Conservation (phyloP, 2,113 vertebrate genomes). For the Clarias macrocephalus region DNA sequence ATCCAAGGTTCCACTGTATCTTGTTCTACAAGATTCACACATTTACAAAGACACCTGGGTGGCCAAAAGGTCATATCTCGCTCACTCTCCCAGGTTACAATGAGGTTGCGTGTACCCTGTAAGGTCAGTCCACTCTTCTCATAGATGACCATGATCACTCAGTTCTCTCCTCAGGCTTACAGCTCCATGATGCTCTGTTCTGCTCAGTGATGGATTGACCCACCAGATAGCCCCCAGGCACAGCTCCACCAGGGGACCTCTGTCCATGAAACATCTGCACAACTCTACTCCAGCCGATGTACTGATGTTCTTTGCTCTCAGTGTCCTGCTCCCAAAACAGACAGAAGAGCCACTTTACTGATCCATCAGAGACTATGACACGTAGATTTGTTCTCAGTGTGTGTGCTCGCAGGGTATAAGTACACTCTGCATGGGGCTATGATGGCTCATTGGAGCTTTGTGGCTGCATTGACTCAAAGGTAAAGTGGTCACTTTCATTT, state of each 20-base stretch:
- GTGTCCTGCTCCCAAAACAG: slow-evolving; percentile 5
- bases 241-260: slow-evolving; percentile 40
- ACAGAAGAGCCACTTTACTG: slow-evolving; percentile 27
- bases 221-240: slow-evolving; percentile 43
- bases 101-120: slow-evolving; percentile 20
- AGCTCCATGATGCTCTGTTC: slow-evolving; percentile 27
- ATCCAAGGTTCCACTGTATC: no score
- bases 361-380: slow-evolving; percentile 37
- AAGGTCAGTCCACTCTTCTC: slow-evolving; percentile 45
- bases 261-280: slow-evolving; percentile 31
- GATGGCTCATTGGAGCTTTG: slow-evolving; percentile 20
- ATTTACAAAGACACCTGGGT: slow-evolving; percentile 29
- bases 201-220: slow-evolving; percentile 70
- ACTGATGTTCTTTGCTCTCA: slow-evolving; percentile 11
- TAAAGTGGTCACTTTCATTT: slow-evolving; percentile 36
- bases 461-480: slow-evolving; percentile 14
- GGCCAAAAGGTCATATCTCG: slow-evolving; percentile 45
- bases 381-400: slow-evolving; percentile 29
- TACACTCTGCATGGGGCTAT: slow-evolving; percentile 3
- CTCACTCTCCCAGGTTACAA: slow-evolving; percentile 23
- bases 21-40: neutral
- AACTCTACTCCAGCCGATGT: slow-evolving; percentile 17
- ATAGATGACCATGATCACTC: slow-evolving; percentile 42
- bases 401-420: slow-evolving; percentile 10
- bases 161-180: slow-evolving; percentile 35